These are phyloP conservation scores for Eurystomus glaucurus DNA, from an alignment of 2,797 vertebrate genomes.

Conservation along the genomic window DNA sequence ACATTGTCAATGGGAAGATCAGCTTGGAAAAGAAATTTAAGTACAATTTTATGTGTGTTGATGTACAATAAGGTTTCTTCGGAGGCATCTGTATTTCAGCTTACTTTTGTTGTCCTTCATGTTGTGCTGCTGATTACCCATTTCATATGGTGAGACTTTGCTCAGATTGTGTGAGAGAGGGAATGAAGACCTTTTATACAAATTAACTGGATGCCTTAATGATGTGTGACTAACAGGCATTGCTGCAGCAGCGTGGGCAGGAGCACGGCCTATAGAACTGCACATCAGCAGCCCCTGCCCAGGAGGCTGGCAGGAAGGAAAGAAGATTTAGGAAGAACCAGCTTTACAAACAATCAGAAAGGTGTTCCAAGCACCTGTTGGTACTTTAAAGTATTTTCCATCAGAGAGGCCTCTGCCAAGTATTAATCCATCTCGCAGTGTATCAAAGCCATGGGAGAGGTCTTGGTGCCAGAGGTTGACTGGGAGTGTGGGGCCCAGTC, in stretches of 20 bases:
- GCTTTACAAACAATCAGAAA: neutral
- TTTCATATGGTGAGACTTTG: neutral
- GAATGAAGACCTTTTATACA: neutral
- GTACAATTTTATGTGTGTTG: neutral
- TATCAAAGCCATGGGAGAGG: neutral
- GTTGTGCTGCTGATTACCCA: neutral
- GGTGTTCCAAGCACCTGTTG: neutral
- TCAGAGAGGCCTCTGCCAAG: fast-evolving
- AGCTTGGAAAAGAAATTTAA: neutral
- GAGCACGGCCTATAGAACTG: fast-evolving
- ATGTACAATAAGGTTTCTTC: neutral
- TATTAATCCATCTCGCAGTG: neutral
- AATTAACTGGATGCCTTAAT: neutral
- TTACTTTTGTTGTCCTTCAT: neutral
- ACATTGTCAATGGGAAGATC: neutral
- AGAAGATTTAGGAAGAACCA: neutral
- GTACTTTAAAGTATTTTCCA: neutral
- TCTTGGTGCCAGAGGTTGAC: neutral
- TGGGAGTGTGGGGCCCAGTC: neutral
- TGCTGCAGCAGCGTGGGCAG: neutral
- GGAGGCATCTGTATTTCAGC: neutral
- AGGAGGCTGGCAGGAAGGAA: no score
- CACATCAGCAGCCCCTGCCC: neutral
- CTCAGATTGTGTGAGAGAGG: neutral
- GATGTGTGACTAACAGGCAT: fast-evolving